These are phyloP conservation scores for Lysandra coridon DNA, from an alignment of 2,888 invertebrate species.

Conservation along the genomic window DNA sequence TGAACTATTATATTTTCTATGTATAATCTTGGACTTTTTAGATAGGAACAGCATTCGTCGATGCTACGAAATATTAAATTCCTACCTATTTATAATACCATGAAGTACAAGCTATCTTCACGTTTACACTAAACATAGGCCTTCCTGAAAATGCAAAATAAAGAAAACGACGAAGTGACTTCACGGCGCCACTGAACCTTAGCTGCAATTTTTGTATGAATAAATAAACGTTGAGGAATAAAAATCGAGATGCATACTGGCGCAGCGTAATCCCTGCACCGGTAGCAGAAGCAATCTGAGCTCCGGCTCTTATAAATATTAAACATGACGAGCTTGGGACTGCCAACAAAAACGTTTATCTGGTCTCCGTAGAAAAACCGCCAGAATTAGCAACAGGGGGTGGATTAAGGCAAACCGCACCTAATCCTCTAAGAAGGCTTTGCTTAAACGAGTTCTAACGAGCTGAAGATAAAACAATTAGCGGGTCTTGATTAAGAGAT, in stretches of 20 bases:
- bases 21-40: too few relatives aligned
- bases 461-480: constrained; percentile 81
- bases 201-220: constrained; percentile 56
- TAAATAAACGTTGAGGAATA: constrained; percentile 45
- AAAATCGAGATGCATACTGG: constrained; percentile 59
- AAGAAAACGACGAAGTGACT: constrained; percentile 2
- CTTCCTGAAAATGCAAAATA: not conserved
- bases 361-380: constrained; percentile 77
- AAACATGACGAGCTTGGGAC: constrained; percentile 62
- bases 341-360: constrained; percentile 78
- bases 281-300: constrained; percentile 63
- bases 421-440: constrained; percentile 81
- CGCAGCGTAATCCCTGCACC: constrained; percentile 66
- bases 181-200: constrained; percentile 46
- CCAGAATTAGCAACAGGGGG: constrained; percentile 78
- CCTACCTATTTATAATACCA: not conserved
- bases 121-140: not conserved
- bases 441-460: constrained; percentile 81
- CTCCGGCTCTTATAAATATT: constrained; percentile 76
- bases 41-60: not conserved
- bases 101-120: too few relatives aligned
- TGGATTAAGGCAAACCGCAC: constrained; percentile 78
- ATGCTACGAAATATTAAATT: not conserved
- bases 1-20: too few relatives aligned
- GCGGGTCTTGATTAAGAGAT: constrained; percentile 78